Conservation (phyloP, 2,113 vertebrate genomes). For the Crypturellus undulatus region DNA sequence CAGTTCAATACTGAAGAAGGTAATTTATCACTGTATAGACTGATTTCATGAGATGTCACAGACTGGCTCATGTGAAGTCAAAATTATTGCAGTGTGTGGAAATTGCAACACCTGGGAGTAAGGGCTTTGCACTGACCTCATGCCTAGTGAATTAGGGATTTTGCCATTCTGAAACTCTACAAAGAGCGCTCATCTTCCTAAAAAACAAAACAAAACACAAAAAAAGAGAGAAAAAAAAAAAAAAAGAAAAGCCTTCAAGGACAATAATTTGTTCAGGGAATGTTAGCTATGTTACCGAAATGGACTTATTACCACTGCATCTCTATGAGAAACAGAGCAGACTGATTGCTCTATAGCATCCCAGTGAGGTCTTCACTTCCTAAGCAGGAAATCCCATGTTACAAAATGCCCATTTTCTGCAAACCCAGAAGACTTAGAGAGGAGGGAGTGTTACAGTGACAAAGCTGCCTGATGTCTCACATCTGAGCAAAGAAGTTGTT, state of each 20-base stretch:
- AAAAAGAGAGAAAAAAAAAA: too few relatives aligned
- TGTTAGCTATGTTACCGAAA: not conserved
- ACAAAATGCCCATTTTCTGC: not conserved
- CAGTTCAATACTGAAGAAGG: not conserved
- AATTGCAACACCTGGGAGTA: not conserved
- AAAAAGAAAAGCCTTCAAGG: not conserved
- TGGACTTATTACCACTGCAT: rapidly evolving
- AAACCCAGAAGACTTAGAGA: not conserved
- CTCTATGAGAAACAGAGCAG: rapidly evolving
- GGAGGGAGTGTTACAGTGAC: rapidly evolving
- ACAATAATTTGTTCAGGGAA: not conserved
- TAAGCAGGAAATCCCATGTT: not conserved
- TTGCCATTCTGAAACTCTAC: not conserved
- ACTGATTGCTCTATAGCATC: not conserved
- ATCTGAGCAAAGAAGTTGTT: not conserved
- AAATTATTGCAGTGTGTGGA: slow-evolving; percentile 26
- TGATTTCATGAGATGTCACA: not conserved
- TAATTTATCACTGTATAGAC: slow-evolving; percentile 15
- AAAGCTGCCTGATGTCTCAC: not conserved
- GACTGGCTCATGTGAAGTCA: not conserved
- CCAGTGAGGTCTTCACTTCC: not conserved
- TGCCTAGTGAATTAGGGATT: not conserved
- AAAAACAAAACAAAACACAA: too few relatives aligned
- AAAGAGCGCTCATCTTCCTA: not conserved
- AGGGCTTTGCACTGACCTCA: slow-evolving; percentile 5